These are phyloP conservation scores for Drosophila dunni DNA, from an alignment of 1,140 invertebrate genomes.

Conservation along the genomic window DNA sequence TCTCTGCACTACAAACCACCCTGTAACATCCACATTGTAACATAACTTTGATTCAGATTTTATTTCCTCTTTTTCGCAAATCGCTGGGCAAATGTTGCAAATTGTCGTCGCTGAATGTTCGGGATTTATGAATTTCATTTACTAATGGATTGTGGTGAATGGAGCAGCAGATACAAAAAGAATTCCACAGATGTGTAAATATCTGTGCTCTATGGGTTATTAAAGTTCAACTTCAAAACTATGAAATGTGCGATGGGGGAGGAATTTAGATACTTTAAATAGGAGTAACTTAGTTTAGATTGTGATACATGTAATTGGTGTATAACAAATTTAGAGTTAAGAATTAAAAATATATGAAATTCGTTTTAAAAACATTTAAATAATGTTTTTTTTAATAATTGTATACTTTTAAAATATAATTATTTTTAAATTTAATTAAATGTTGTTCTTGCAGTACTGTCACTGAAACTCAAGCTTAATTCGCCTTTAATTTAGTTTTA, in stretches of 20 bases:
- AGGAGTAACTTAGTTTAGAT: not conserved
- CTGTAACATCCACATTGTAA: conserved; percentile 59
- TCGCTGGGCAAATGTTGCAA: conserved; percentile 73
- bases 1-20: conserved; percentile 52
- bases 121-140: conserved; percentile 81
- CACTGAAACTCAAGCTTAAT: too few relatives aligned
- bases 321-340: too few relatives aligned
- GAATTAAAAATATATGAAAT: too few relatives aligned
- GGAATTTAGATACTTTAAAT: not conserved
- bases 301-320: too few relatives aligned
- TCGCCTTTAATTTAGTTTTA: too few relatives aligned
- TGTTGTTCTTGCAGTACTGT: too few relatives aligned
- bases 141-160: conserved; percentile 76
- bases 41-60: conserved; percentile 72
- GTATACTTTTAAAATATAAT: too few relatives aligned
- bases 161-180: conserved; percentile 1
- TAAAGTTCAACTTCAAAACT: conserved; percentile 43
- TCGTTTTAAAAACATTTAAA: too few relatives aligned
- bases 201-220: conserved; percentile 64
- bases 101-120: conserved; percentile 45
- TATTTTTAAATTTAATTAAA: too few relatives aligned
- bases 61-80: conserved; percentile 52
- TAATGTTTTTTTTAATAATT: too few relatives aligned
- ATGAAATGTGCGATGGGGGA: not conserved
- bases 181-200: conserved; percentile 76